Percentiles rank a stretch among this genome's conserved stretches.
Evolutionary conservation across 2,888 invertebrate species (phyloP).

Genomic region (Argynnis bischoffii): DNA sequence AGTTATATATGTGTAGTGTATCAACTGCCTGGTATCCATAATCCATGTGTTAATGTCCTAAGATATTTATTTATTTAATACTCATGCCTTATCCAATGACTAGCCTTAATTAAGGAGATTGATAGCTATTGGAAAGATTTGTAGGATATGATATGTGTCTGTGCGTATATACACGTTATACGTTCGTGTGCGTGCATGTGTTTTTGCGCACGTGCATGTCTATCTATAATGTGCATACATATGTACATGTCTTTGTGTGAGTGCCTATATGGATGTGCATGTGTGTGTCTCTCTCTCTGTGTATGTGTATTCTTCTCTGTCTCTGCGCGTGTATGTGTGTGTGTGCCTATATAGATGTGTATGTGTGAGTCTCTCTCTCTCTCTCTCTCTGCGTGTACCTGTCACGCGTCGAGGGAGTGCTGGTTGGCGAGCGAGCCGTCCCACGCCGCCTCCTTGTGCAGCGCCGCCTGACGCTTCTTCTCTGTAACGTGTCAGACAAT

Average conservation of each 20-base stretch:
- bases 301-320: background rate
- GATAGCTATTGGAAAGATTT: too few species aligned
- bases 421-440: slow-evolving; percentile 75
- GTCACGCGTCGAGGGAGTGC: slow-evolving; percentile 7
- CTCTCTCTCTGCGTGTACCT: background rate
- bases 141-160: too few species aligned
- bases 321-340: background rate
- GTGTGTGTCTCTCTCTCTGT: background rate
- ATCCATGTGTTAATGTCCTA: too few species aligned
- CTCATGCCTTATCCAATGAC: too few species aligned
- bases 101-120: too few species aligned
- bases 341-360: background rate
- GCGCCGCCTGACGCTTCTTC: slow-evolving; percentile 75
- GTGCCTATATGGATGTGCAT: background rate
- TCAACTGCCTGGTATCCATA: too few species aligned
- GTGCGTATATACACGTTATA: too few species aligned
- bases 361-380: background rate
- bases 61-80: too few species aligned
- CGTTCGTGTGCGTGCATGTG: too few species aligned
- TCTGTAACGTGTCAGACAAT: slow-evolving; percentile 57
- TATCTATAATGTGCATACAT: background rate
- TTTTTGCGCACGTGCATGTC: too few species aligned
- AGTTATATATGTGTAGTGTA: too few species aligned
- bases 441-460: slow-evolving; percentile 79
- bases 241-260: background rate